Evolutionary conservation across 2,113 vertebrate genomes (phyloP).

Genomic region (Perca fluviatilis): DNA sequence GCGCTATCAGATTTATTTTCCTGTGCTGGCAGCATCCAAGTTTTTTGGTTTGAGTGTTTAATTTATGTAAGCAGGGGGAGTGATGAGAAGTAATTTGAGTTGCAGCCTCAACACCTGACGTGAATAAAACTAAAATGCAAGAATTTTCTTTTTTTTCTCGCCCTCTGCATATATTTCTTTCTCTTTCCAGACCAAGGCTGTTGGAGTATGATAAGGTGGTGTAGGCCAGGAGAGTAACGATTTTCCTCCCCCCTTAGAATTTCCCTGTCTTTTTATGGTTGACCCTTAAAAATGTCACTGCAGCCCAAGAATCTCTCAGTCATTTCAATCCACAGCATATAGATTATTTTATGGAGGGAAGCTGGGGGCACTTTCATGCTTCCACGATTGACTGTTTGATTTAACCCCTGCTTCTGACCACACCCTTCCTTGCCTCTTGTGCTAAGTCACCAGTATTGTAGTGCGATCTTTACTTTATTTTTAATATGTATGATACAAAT

Average conservation of each 20-base stretch:
- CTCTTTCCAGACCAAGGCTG: constrained; percentile 45
- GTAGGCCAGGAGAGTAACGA: constrained; percentile 60
- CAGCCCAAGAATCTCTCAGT: constrained; percentile 51
- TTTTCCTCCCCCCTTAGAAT: constrained; percentile 53
- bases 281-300: constrained; percentile 70
- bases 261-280: constrained; percentile 60
- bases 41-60: constrained; percentile 32
- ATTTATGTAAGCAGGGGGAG: constrained; percentile 34
- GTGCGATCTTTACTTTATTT: not conserved
- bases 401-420: constrained; percentile 22
- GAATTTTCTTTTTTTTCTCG: not conserved
- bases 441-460: not conserved
- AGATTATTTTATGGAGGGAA: constrained; percentile 52
- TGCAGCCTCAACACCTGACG: constrained; percentile 37
- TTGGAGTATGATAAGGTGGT: constrained; percentile 60
- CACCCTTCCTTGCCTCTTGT: not conserved
- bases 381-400: constrained; percentile 6
- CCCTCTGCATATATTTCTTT: constrained; percentile 32
- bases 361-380: constrained; percentile 27
- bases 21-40: not conserved
- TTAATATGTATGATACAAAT: not conserved
- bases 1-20: constrained; percentile 24
- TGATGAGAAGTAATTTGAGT: constrained; percentile 50
- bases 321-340: constrained; percentile 40
- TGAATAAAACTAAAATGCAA: constrained; percentile 48